Base-by-base conservation (phyloP, 2,113 vertebrate genomes). In the Tilapia sparmanii region DNA sequence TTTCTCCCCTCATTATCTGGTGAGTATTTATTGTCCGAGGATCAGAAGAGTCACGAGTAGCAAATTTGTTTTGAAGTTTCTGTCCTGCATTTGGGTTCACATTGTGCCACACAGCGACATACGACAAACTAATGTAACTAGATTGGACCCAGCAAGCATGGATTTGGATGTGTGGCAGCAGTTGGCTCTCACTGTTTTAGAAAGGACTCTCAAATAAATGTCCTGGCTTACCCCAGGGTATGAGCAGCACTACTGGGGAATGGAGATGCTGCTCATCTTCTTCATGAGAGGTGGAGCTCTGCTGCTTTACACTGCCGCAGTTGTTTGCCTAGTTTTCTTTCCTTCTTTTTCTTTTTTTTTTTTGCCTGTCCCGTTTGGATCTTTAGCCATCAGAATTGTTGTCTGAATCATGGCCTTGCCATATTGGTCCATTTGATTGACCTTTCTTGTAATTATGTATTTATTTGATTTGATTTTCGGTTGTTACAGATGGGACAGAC, bases 401-500 rank as follows among this genome's bases (percentile, higher is more conserved):
- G 5, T 10, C 8, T 52, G 50, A 50, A n/a, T n/a, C 9, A n/a
- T 53, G 2, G 19, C 50, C 2, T 53, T 53, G 9, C 50, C 50
- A n/a, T 53, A 53, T n/a, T 3, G 50, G 50, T 6, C 19, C 9
- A 10, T 53, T 53, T 53, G 19, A n/a, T 53, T 53, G 50, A 53
- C 19, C 9, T 53, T 53, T 53, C 0, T 53, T n/a, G 10, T 53
- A 53, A 53, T n/a, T 53, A n/a, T 53, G 50, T n/a, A 53, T 53
- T 10, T 53, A n/a, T 53, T n/a, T 53, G 3, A 53, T n/a, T 53
- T 53, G 5, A n/a, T 2, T 53, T n/a, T 6, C 1, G 5, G 19
- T 53, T 52, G 9, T 3, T 53, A n/a, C 50, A 10, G 1, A 53
- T 0, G 3, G 19, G 0, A 53, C 19, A 53, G 50, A 53, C 50